phyloP scores from a whole-genome alignment of 2,113 vertebrate genomes.

The Pseudonaja textilis region DNA sequence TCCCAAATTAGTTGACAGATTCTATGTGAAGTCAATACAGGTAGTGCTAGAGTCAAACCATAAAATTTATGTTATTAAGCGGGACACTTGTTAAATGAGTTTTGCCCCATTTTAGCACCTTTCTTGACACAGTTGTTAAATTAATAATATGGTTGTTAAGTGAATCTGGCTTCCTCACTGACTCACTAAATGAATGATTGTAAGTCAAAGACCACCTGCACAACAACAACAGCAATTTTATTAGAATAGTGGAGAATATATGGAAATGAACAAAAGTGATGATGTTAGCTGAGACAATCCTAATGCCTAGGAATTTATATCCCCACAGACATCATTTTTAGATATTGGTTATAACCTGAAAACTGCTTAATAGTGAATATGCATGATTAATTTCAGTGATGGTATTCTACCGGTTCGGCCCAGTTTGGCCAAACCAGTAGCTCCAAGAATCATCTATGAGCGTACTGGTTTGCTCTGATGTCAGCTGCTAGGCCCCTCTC shows the following conservation, averaged over 20 bases:
- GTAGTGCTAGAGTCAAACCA: not conserved
- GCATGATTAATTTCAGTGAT: not conserved
- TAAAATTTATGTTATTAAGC: not conserved
- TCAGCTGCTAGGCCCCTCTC: too few relatives aligned
- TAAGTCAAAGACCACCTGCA: not conserved
- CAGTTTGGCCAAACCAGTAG: too few relatives aligned
- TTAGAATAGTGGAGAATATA: not conserved
- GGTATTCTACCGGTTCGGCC: too few relatives aligned
- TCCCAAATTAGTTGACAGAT: not conserved
- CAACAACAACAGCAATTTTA: not conserved
- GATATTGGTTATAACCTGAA: not conserved
- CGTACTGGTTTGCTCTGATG: too few relatives aligned
- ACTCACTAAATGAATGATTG: not conserved
- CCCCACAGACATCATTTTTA: not conserved
- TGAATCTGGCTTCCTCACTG: not conserved
- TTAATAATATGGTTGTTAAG: not conserved
- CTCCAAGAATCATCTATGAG: too few relatives aligned
- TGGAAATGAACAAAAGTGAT: not conserved
- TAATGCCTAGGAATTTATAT: not conserved
- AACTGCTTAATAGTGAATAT: not conserved
- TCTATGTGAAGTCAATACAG: not conserved
- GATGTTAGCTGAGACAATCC: not conserved
- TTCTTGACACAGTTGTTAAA: not conserved
- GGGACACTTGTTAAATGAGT: not conserved
- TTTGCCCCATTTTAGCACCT: not conserved